phyloP scores from a whole-genome alignment of 2,888 invertebrate species.

The Lasioglossum calceatum region DNA sequence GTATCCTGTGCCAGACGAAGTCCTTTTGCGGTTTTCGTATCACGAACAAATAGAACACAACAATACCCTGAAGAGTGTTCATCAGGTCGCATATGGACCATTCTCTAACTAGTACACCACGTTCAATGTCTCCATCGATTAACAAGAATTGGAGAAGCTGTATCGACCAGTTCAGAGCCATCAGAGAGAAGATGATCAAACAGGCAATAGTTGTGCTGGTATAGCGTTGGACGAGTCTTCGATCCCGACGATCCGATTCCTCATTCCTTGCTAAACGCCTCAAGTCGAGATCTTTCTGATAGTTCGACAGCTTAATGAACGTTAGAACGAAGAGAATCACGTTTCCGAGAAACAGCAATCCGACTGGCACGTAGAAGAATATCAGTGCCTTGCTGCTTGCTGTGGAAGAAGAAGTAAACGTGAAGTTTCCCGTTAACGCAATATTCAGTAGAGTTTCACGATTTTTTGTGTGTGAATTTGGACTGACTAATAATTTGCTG shows the following conservation, averaged over 20 bases:
- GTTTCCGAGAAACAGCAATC: slow-evolving; percentile 86
- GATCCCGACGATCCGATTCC: slow-evolving; percentile 79
- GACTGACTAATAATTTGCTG: neutral
- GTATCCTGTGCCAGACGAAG: slow-evolving; percentile 78
- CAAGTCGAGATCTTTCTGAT: slow-evolving; percentile 85
- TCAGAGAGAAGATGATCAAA: slow-evolving; percentile 87
- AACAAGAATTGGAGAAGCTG: slow-evolving; percentile 72
- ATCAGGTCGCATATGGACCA: slow-evolving; percentile 89
- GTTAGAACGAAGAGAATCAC: slow-evolving; percentile 86
- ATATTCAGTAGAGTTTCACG: neutral
- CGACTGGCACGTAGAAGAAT: slow-evolving; percentile 88
- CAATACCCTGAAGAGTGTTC: slow-evolving; percentile 89
- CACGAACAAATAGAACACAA: slow-evolving; percentile 89
- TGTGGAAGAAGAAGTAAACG: slow-evolving; percentile 71
- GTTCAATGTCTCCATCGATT: too few species aligned
- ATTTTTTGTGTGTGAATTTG: too few species aligned
- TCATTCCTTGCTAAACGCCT: slow-evolving; percentile 81
- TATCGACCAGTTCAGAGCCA: slow-evolving; percentile 90
- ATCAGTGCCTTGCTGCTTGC: slow-evolving; percentile 87
- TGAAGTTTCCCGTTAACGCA: neutral
- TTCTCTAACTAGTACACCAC: too few species aligned
- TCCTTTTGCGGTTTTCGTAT: slow-evolving; percentile 78
- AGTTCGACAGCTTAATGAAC: slow-evolving; percentile 85
- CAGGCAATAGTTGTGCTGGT: slow-evolving; percentile 85
- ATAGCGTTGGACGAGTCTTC: slow-evolving; percentile 81